Evolutionary conservation across 2,797 vertebrate species (phyloP).

Genomic region (Scyliorhinus canicula): DNA sequence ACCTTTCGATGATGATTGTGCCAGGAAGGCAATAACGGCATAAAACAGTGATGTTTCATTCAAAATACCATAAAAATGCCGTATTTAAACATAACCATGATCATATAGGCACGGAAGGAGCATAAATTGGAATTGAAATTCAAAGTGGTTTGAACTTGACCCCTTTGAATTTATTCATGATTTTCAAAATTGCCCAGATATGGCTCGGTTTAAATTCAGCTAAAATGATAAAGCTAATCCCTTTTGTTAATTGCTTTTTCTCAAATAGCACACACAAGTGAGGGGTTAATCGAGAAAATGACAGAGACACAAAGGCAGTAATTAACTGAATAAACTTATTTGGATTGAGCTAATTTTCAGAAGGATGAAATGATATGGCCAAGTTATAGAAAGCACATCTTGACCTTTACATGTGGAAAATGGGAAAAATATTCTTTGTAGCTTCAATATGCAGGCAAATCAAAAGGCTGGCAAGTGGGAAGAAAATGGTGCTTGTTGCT

Average conservation of each 20-base stretch:
- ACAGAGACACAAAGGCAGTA: background rate
- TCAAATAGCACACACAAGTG: background rate
- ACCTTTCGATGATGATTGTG: background rate
- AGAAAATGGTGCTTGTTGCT: background rate
- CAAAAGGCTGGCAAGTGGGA: background rate
- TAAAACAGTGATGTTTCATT: background rate
- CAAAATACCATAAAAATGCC: slow-evolving; percentile 15
- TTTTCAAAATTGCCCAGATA: slow-evolving; percentile 23
- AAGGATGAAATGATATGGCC: background rate
- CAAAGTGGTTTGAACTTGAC: slow-evolving; percentile 15
- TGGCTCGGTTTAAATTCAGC: background rate
- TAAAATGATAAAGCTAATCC: background rate
- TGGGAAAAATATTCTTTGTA: background rate
- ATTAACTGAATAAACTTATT: background rate
- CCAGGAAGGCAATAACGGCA: background rate
- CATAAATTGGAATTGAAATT: background rate
- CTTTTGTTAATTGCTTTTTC: background rate
- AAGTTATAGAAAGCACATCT: background rate
- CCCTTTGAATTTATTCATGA: slow-evolving; percentile 22
- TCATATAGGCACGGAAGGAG: background rate
- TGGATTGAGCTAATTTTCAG: background rate
- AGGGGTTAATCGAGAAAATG: background rate
- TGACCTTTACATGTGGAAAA: background rate
- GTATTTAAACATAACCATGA: background rate
- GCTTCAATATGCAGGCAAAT: background rate